Percentiles rank a stretch among this genome's conserved stretches.
phyloP scores from a whole-genome alignment of 2,888 invertebrate genomes.

The Synanthedon andrenaeformis region DNA sequence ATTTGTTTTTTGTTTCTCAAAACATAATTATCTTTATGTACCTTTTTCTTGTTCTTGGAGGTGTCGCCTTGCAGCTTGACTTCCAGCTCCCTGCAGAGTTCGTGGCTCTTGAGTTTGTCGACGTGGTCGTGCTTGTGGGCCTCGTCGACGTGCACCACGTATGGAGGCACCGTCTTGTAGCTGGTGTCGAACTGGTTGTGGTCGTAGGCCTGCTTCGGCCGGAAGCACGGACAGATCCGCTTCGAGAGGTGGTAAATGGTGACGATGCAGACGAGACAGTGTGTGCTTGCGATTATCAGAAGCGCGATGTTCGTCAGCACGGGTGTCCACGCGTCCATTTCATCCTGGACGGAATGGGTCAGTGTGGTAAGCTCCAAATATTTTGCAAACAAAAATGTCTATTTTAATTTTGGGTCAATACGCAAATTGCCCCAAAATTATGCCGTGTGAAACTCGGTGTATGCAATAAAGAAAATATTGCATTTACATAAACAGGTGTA shows the following conservation, averaged over 20 bases:
- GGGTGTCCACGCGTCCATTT: conserved; percentile 70
- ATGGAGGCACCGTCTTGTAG: conserved; percentile 37
- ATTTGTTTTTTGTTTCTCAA: too few species aligned
- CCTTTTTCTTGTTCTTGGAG: conserved; percentile 38
- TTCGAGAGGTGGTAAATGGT: conserved; percentile 67
- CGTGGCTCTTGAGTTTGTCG: conserved; percentile 33
- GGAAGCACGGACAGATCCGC: conserved; percentile 70
- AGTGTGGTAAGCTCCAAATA: too few species aligned
- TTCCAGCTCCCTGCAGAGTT: conserved; percentile 52
- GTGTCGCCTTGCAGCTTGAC: conserved; percentile 45
- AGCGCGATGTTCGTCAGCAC: conserved; percentile 74
- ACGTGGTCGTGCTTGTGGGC: conserved; percentile 29
- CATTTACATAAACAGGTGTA: too few species aligned
- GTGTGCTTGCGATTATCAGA: conserved; percentile 68
- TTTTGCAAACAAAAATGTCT: too few species aligned
- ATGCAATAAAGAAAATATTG: too few species aligned
- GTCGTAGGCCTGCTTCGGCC: conserved; percentile 54
- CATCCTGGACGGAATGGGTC: conserved; percentile 32
- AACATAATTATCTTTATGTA: too few species aligned
- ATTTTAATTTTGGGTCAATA: too few species aligned
- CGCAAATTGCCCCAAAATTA: too few species aligned
- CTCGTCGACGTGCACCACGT: conserved; percentile 52
- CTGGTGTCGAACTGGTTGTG: conserved; percentile 65
- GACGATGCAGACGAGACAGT: conserved; percentile 67
- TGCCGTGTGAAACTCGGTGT: too few species aligned